These are phyloP conservation scores for Hydrocynus forskahlii DNA, from an alignment of 2,797 vertebrate species.

Conservation along the genomic window DNA sequence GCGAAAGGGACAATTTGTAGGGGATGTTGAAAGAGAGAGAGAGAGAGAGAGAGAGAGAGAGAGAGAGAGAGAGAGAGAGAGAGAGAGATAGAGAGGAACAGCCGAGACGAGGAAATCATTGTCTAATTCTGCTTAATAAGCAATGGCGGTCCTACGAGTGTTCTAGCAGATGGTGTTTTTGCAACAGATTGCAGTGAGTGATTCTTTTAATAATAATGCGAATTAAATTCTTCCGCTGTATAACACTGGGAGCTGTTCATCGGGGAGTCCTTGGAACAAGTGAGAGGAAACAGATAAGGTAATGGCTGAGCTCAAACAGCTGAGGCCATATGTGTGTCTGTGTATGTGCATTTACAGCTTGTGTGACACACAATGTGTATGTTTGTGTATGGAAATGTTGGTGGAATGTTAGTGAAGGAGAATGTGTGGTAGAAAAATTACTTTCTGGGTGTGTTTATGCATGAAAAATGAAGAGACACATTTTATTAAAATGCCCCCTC, in stretches of 20 bases:
- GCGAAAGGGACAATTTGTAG: conserved; percentile 6
- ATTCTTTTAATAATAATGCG: conserved; percentile 73
- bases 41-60: background rate
- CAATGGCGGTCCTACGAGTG: conserved; percentile 67
- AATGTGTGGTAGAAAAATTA: background rate
- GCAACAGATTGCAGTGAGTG: conserved; percentile 71
- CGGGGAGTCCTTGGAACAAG: conserved; percentile 66
- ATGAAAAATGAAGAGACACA: background rate
- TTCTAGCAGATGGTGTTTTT: conserved; percentile 71
- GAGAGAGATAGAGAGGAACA: conserved; percentile 32
- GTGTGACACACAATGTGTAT: conserved; percentile 2
- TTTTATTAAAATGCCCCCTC: background rate
- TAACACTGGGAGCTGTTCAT: conserved; percentile 60
- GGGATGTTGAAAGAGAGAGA: conserved; percentile 33
- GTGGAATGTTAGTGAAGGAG: background rate
- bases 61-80: background rate
- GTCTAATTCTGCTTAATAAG: conserved; percentile 72
- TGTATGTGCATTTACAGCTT: conserved; percentile 16
- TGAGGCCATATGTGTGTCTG: conserved; percentile 57
- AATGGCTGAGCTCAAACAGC: conserved; percentile 65
- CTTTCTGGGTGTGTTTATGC: background rate
- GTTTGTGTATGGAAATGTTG: background rate
- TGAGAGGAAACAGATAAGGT: conserved; percentile 62
- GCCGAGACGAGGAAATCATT: conserved; percentile 66
- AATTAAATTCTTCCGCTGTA: conserved; percentile 70